Conservation (phyloP, 2,888 invertebrate genomes). For the Agrotis ipsilon region DNA sequence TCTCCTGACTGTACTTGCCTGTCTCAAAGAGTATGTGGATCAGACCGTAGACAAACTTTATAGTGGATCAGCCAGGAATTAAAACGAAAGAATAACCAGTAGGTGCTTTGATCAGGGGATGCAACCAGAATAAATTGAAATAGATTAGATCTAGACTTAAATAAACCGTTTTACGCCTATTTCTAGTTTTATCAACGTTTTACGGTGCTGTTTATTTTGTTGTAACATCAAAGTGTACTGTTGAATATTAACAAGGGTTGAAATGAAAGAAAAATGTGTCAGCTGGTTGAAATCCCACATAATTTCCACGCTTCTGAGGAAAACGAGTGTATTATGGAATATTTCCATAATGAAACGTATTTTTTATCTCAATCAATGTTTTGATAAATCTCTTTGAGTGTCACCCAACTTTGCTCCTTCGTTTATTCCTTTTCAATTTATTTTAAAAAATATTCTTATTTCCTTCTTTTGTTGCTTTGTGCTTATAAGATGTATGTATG, state of each 20-base stretch:
- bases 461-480: neutral
- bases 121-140: too few species aligned
- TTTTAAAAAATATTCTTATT: neutral
- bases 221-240: constrained; percentile 50
- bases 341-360: constrained; percentile 5
- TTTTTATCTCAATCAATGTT: constrained; percentile 31
- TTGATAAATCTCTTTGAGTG: neutral
- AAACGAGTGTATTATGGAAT: constrained; percentile 11
- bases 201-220: neutral
- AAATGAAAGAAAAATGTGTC: constrained; percentile 38
- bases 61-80: too few species aligned
- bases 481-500: too few species aligned
- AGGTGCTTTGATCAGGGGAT: too few species aligned
- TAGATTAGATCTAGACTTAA: too few species aligned
- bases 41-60: too few species aligned
- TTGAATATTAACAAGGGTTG: constrained; percentile 53
- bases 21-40: too few species aligned
- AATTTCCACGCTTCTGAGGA: constrained; percentile 23
- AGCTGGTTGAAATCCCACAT: constrained; percentile 45
- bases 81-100: too few species aligned
- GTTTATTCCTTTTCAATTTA: neutral
- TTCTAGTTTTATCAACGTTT: constrained; percentile 21
- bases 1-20: too few species aligned
- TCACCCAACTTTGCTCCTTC: neutral
- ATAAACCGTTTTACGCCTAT: constrained; percentile 8